Evolutionary conservation across 1,140 invertebrate species (phyloP).

Genomic region (Ephestia elutella): DNA sequence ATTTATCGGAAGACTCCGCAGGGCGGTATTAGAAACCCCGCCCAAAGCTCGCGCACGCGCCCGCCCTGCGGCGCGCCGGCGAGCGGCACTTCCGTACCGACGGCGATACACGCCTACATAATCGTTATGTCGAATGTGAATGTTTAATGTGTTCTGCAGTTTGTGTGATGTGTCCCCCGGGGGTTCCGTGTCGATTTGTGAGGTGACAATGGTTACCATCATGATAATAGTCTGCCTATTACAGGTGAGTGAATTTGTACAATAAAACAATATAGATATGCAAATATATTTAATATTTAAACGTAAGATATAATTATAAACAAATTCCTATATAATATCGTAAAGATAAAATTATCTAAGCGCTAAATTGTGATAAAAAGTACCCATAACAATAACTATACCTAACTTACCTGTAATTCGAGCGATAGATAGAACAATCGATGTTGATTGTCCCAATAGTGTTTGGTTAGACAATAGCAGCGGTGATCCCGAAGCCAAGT

Average conservation of each 20-base stretch:
- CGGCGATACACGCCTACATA: constrained; percentile 68
- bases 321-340: not conserved
- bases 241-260: not conserved
- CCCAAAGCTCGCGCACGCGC: constrained; percentile 61
- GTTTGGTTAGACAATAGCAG: constrained; percentile 37
- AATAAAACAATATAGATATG: not conserved
- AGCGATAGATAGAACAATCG: not conserved
- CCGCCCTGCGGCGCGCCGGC: constrained; percentile 28
- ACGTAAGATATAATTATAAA: constrained; percentile 5
- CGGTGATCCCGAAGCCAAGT: constrained; percentile 57
- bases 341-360: not conserved
- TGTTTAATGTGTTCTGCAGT: constrained; percentile 47
- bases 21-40: constrained; percentile 48
- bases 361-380: not conserved
- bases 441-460: no score
- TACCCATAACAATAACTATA: not conserved
- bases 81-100: constrained; percentile 32
- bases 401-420: not conserved
- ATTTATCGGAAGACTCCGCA: not conserved
- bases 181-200: not conserved
- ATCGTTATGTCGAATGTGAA: constrained; percentile 66
- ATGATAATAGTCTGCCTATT: not conserved
- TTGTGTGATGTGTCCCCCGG: constrained; percentile 21
- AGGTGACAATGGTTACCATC: not conserved
- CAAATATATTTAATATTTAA: constrained; percentile 3